Evolutionary conservation across 1,140 invertebrate genomes (phyloP).

Genomic region (Archivesica marissinica): DNA sequence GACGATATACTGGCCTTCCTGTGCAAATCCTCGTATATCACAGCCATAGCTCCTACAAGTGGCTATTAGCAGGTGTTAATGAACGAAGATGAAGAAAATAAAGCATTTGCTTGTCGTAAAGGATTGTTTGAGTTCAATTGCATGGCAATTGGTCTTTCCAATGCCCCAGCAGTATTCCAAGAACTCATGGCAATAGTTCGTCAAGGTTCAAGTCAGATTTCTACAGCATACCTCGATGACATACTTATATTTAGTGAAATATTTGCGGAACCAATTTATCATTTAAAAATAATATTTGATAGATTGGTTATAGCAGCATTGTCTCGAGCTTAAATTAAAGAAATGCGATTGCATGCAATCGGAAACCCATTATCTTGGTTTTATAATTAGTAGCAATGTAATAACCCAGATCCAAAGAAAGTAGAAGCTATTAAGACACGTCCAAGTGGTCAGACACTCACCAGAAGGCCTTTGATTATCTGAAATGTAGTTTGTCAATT

Average conservation of each 20-base stretch:
- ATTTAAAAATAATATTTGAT: slow-evolving; percentile 18
- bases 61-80: slow-evolving; percentile 1
- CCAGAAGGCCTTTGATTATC: slow-evolving; percentile 67
- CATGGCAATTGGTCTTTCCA: background rate
- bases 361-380: slow-evolving; percentile 47
- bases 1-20: background rate
- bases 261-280: background rate
- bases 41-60: background rate
- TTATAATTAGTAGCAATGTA: slow-evolving; percentile 12
- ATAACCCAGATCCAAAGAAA: slow-evolving; percentile 35
- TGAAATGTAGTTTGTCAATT: slow-evolving; percentile 67
- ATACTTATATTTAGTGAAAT: slow-evolving; percentile 6
- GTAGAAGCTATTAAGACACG: slow-evolving; percentile 11
- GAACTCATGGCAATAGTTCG: slow-evolving; percentile 7
- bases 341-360: slow-evolving; percentile 33
- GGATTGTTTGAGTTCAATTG: background rate
- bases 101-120: background rate
- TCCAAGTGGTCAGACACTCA: slow-evolving; percentile 63
- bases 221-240: slow-evolving; percentile 26
- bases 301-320: background rate
- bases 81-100: background rate
- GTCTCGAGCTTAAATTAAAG: background rate
- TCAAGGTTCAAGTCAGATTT: background rate
- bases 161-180: background rate
- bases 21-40: background rate